Evolutionary conservation across 2,888 invertebrate genomes (phyloP).

Genomic region (Synanthedon myopaeformis): DNA sequence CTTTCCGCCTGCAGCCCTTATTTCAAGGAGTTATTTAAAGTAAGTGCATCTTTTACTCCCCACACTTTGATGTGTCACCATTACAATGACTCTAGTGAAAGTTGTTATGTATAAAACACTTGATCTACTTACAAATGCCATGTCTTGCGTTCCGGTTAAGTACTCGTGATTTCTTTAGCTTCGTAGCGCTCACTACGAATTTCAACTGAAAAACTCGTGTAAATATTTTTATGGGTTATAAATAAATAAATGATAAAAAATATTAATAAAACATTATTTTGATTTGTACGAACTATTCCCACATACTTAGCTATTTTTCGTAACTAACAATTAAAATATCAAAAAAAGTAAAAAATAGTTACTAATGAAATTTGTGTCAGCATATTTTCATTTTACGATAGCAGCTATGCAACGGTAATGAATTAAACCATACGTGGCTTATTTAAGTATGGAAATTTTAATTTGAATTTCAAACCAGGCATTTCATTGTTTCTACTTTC

Average conservation of each 20-base stretch:
- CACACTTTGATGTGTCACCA: conserved; percentile 71
- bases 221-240: too few species aligned
- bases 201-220: conserved; percentile 16
- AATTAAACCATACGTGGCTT: conserved; percentile 4
- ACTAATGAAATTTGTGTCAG: too few species aligned
- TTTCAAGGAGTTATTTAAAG: conserved; percentile 88
- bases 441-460: conserved; percentile 10
- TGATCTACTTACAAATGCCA: conserved; percentile 72
- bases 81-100: conserved; percentile 71
- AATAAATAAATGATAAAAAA: too few species aligned
- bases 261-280: too few species aligned
- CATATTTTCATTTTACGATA: conserved; percentile 11
- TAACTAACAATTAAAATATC: too few species aligned
- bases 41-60: conserved; percentile 73
- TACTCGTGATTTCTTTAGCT: conserved; percentile 70
- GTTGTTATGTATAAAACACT: conserved; percentile 72
- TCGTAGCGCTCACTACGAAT: conserved; percentile 58
- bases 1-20: conserved; percentile 89
- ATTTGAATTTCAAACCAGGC: conserved; percentile 14
- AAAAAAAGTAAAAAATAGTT: too few species aligned
- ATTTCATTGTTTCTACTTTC: conserved; percentile 13
- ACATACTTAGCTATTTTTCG: too few species aligned
- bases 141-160: conserved; percentile 70
- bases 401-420: conserved; percentile 11
- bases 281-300: too few species aligned